Percentiles rank a stretch among this genome's conserved stretches.
Evolutionary conservation across 1,140 invertebrate genomes (phyloP).

Genomic region (Ceratina australensis): DNA sequence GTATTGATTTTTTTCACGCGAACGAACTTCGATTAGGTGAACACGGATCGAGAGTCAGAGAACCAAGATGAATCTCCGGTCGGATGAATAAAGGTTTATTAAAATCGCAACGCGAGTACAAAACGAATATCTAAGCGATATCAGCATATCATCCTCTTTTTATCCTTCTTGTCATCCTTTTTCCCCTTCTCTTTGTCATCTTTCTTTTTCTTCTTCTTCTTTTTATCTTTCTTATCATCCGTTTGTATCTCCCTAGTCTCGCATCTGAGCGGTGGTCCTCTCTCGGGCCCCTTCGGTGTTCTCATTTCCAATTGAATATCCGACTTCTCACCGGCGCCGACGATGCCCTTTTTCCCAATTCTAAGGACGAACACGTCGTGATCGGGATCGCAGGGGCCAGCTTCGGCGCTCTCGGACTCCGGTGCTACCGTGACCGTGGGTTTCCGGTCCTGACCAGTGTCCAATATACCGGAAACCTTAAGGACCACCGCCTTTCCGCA

Average conservation of each 20-base stretch:
- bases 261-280: conserved; percentile 69
- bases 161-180: neutral
- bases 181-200: conserved; percentile 52
- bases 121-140: neutral
- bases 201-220: conserved; percentile 26
- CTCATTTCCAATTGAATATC: conserved; percentile 76
- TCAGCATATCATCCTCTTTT: conserved; percentile 23
- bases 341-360: conserved; percentile 77
- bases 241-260: conserved; percentile 76
- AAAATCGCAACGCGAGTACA: neutral
- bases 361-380: conserved; percentile 75
- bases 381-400: conserved; percentile 45
- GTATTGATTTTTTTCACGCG: too few species aligned
- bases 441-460: conserved; percentile 40
- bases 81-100: neutral
- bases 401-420: conserved; percentile 45
- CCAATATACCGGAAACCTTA: conserved; percentile 71
- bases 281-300: conserved; percentile 73
- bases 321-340: conserved; percentile 73
- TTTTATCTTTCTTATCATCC: conserved; percentile 50
- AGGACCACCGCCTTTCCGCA: conserved; percentile 74
- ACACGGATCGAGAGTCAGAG: neutral
- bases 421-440: conserved; percentile 66
- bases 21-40: neutral
- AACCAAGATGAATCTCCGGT: neutral